Conservation (phyloP, 2,888 invertebrate species). For the Tanytarsus gracilentus region DNA sequence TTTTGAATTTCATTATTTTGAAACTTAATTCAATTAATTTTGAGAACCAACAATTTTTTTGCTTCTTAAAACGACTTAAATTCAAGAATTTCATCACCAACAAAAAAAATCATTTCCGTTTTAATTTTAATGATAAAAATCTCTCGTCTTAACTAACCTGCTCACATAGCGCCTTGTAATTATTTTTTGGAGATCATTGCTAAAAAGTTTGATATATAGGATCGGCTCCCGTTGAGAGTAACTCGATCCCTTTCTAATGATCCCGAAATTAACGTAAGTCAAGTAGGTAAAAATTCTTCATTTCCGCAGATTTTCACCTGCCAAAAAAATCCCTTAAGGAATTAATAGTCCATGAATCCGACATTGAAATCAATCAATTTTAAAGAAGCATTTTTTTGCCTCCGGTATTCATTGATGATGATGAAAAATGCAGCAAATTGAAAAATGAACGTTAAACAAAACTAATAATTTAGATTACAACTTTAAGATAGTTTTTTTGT, state of each 20-base stretch:
- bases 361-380: slow-evolving; percentile 19
- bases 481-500: background rate
- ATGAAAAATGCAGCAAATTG: slow-evolving; percentile 24
- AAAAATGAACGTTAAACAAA: slow-evolving; percentile 27
- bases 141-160: no score
- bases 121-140: no score
- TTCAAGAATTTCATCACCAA: no score
- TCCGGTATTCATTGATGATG: background rate
- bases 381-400: background rate
- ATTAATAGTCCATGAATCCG: slow-evolving; percentile 23
- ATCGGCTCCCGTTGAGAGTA: background rate
- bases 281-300: no score
- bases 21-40: no score
- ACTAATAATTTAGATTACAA: slow-evolving; percentile 28
- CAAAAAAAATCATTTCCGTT: no score
- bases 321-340: background rate
- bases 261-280: background rate
- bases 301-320: slow-evolving; percentile 10
- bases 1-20: no score
- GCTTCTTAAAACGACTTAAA: no score
- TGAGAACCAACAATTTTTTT: no score
- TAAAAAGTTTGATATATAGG: no score
- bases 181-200: no score
- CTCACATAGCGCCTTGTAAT: no score
- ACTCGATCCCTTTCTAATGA: background rate